phyloP scores from a whole-genome alignment of 2,888 invertebrate species.

The Melangyna quadrimaculata region DNA sequence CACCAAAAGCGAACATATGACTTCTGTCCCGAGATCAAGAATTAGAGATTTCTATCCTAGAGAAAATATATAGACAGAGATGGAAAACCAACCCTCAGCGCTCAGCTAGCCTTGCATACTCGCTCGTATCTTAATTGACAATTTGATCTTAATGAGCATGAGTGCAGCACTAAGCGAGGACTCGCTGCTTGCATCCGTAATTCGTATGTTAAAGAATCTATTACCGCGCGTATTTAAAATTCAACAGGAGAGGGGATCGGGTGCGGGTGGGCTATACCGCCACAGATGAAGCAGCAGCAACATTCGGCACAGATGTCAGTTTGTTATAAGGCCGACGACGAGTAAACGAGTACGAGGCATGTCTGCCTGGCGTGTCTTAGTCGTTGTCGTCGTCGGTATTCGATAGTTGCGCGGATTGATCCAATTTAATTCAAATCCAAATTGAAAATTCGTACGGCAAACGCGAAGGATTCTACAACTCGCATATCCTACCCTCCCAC shows the following conservation, averaged over 20 bases:
- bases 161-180: conserved; percentile 53
- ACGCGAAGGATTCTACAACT: conserved; percentile 46
- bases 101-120: no score
- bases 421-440: conserved; percentile 70
- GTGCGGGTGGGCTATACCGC: conserved; percentile 17
- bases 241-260: conserved; percentile 13
- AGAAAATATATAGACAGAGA: conserved; percentile 11
- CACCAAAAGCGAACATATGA: conserved; percentile 68
- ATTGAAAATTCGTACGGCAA: conserved; percentile 66
- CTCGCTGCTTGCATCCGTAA: conserved; percentile 36
- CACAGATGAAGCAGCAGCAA: neutral
- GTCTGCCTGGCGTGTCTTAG: conserved; percentile 1
- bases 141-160: conserved; percentile 72
- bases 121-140: conserved; percentile 69
- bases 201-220: conserved; percentile 59
- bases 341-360: neutral
- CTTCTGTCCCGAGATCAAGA: conserved; percentile 65
- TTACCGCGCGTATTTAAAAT: conserved; percentile 70
- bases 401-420: conserved; percentile 61
- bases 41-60: conserved; percentile 69
- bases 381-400: neutral
- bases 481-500: neutral
- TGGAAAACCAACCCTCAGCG: neutral
- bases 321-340: neutral
- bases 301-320: conserved; percentile 30